These are phyloP conservation scores for Periplaneta americana DNA, from an alignment of 1,140 invertebrate species.

Conservation along the genomic window DNA sequence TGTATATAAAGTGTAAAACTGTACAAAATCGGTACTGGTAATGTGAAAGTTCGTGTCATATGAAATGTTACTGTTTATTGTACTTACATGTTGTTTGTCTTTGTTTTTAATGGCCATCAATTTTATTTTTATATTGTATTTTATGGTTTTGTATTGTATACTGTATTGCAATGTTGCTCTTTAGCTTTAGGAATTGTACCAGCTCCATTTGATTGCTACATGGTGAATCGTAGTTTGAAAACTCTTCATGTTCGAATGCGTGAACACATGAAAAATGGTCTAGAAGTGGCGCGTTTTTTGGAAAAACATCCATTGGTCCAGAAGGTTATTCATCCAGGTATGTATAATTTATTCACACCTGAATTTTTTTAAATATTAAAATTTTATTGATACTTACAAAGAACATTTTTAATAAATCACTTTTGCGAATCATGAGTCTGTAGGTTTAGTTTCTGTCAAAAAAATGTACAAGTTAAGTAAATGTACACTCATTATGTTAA, in stretches of 20 bases:
- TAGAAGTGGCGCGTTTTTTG: slow-evolving; percentile 74
- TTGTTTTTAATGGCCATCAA: background rate
- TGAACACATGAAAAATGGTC: slow-evolving; percentile 72
- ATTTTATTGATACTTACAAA: no score
- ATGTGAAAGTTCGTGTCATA: no score
- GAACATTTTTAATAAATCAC: no score
- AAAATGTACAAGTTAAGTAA: no score
- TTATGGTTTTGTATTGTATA: background rate
- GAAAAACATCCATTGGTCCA: slow-evolving; percentile 57
- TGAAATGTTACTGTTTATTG: background rate
- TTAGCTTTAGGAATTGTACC: slow-evolving; percentile 85
- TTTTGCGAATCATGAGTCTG: no score
- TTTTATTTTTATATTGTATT: background rate
- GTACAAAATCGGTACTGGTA: no score
- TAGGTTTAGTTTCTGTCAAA: no score
- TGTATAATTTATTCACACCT: no score
- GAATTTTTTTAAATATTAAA: no score
- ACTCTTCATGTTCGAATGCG: slow-evolving; percentile 91
- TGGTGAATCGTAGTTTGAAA: slow-evolving; percentile 92
- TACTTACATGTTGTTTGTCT: background rate
- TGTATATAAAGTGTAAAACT: no score
- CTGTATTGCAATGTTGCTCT: background rate
- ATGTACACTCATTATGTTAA: no score
- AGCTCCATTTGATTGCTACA: slow-evolving; percentile 93
- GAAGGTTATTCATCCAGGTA: slow-evolving; percentile 32